Evolutionary conservation across 2,888 invertebrate species (phyloP), one percentile per base, ranked within the genome.

Genomic region (Sclerodermus sp.): DNA sequence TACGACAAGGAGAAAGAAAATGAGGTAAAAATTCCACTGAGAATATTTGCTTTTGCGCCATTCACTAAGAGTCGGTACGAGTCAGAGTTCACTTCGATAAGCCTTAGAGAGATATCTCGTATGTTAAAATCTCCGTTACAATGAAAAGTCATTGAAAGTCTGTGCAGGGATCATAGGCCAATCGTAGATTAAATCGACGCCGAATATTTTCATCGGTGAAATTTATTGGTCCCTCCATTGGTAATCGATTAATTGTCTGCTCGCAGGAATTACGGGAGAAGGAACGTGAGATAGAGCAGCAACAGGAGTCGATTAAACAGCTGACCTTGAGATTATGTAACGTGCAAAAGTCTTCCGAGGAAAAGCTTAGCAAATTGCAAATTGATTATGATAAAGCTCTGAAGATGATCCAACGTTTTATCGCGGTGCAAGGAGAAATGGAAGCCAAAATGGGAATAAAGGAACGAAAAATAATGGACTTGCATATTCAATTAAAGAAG

Each of bases 351-450:
- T 57, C 66, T 0, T 53, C 54, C 0, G 68, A 74, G 9, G 53
- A 54, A 1, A 62, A 57, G 1, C 70, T 75, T 6, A 59, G 67
- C 9, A 73, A 69, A 63, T 65, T 84, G n/a, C 81, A 82, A 38
- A 71, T 71, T 12, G 84, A 85, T 57, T 80, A 84, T 58, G 77
- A 79, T 38, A 85, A 84, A 64, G 83, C 84, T 2, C 70, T 83
- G 40, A 81, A 82, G 64, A 81, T 82, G 79, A 83, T 84, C 44
- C 83, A 84, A 73, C 82, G 80, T 29, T 83, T 83, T 56, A 80
- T 83, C 79, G 80, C 82, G 52, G 82, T 82, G 60, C 82, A 83
- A 60, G 80, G 82, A 54, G 81, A 83, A 56, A 78, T 82, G 61
- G 81, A 83, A 56, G 81, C 80, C 49, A 81, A 81, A 45, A 49